Percentiles rank a stretch among this genome's conserved stretches.
Conservation (phyloP, 64 coral and sea anemone genomes). For the Astreopora myriophthalma region DNA sequence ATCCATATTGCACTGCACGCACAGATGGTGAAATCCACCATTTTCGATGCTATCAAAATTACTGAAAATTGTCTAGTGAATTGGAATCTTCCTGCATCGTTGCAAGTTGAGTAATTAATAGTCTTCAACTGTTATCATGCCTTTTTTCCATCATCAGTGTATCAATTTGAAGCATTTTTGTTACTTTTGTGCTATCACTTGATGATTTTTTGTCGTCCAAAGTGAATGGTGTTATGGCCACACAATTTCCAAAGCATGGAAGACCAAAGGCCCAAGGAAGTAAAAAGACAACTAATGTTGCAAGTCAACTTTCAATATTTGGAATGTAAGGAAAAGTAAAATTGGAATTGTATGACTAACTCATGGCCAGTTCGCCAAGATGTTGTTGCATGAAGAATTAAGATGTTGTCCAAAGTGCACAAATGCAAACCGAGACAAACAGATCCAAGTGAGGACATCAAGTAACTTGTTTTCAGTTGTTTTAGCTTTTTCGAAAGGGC, state of each 20-base stretch:
- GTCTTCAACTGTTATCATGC: not conserved
- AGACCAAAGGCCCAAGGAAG: not conserved
- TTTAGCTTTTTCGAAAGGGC: too few species aligned
- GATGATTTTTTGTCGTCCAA: not conserved
- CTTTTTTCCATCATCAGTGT: not conserved
- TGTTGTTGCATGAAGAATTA: not conserved
- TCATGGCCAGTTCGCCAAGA: not conserved
- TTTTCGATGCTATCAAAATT: not conserved
- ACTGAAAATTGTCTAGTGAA: not conserved
- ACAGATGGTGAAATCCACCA: not conserved
- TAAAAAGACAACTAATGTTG: not conserved
- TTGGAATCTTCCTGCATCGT: not conserved
- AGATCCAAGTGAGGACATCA: too few species aligned
- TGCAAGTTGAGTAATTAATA: not conserved
- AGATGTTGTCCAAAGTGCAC: too few species aligned
- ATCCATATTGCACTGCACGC: not conserved
- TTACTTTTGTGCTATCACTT: not conserved
- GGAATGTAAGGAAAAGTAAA: not conserved
- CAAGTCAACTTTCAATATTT: not conserved
- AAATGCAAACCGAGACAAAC: too few species aligned
- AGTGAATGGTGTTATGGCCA: not conserved
- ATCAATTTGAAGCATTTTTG: not conserved
- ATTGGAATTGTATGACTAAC: not conserved
- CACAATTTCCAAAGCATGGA: not conserved
- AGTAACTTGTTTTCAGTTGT: too few species aligned